Conservation (phyloP, 2,888 invertebrate genomes). For the Uropetala carovei region DNA sequence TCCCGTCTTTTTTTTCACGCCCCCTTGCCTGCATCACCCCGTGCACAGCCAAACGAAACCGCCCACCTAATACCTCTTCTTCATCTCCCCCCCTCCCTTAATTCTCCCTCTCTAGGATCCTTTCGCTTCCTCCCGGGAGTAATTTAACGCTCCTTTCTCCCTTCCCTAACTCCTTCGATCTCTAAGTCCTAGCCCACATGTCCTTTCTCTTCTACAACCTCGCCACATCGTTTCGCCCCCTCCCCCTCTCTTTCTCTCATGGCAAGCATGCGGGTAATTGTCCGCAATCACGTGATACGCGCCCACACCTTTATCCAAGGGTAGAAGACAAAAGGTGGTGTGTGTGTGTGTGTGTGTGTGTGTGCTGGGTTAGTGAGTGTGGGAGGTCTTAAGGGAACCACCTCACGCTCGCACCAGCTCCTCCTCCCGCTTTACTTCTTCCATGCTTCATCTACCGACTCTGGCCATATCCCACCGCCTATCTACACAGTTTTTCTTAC, state of each 20-base stretch:
- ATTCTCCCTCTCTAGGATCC: not conserved
- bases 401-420: too few species aligned
- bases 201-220: not conserved
- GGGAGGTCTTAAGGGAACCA: not conserved
- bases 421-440: too few species aligned
- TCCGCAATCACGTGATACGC: not conserved
- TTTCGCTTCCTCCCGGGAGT: not conserved
- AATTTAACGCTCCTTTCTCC: not conserved
- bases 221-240: not conserved
- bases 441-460: too few species aligned
- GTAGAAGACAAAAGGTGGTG: not conserved
- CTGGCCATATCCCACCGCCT: too few species aligned
- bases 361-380: not conserved
- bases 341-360: not conserved
- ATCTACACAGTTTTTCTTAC: too few species aligned
- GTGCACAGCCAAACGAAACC: too few species aligned
- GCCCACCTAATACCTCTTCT: not conserved
- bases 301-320: not conserved
- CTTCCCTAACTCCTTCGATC: not conserved
- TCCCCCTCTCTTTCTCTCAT: not conserved
- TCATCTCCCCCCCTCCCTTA: not conserved
- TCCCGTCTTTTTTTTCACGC: too few species aligned
- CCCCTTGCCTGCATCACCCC: too few species aligned
- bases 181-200: not conserved
- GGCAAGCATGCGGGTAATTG: not conserved